Evolutionary conservation across 2,113 vertebrate genomes (phyloP).

Genomic region (Psittacula cyanocephala): DNA sequence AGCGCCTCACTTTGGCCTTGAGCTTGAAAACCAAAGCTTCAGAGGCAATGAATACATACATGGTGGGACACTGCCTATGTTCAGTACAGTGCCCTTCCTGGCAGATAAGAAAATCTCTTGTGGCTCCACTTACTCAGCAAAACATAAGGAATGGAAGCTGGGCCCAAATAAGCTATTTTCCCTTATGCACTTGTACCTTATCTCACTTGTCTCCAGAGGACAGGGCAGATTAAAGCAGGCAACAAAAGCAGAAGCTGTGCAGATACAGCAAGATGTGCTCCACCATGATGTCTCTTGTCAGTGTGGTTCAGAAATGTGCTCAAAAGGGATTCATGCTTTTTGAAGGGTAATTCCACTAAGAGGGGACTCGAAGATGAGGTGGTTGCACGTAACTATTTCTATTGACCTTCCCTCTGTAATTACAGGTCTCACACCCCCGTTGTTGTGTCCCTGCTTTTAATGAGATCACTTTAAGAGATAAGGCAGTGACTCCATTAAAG

Average conservation of each 20-base stretch:
- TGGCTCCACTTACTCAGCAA: not conserved
- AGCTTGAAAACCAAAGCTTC: not conserved
- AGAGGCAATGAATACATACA: not conserved
- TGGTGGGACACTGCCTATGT: not conserved
- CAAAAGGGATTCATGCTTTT: constrained; percentile 1
- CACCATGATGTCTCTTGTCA: not conserved
- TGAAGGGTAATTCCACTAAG: constrained; percentile 13
- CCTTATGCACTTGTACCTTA: not conserved
- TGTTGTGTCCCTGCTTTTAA: constrained; percentile 50
- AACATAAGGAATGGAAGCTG: not conserved
- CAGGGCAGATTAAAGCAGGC: not conserved
- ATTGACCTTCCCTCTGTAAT: not conserved
- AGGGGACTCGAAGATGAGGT: not conserved
- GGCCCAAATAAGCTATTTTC: not conserved
- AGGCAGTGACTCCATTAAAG: constrained; percentile 19
- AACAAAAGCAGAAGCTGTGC: not conserved
- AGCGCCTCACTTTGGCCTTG: not conserved
- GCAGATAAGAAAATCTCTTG: not conserved
- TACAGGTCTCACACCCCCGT: constrained; percentile 39
- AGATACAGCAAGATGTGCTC: not conserved
- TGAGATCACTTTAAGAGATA: constrained; percentile 31
- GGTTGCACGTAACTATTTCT: constrained; percentile 27
- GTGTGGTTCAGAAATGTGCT: constrained; percentile 1
- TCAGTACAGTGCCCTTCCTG: not conserved
- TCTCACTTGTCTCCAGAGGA: not conserved